Conservation (phyloP, 1,140 invertebrate species). For the Oreohelix idahoensis region DNA sequence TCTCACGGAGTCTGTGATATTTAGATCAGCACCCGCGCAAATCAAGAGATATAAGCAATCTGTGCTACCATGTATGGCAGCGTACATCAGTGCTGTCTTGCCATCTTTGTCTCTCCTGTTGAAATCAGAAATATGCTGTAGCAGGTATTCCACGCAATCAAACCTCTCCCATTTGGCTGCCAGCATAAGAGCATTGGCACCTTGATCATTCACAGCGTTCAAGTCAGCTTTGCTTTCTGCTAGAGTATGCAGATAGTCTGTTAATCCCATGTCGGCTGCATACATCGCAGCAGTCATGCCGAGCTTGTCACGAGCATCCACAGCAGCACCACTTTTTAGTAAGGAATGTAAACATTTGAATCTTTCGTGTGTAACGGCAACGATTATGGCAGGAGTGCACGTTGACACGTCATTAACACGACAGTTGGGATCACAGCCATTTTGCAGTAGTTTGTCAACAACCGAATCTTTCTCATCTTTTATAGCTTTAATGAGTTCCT, state of each 20-base stretch:
- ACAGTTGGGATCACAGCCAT: slow-evolving; percentile 2
- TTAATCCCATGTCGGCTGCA: slow-evolving; percentile 3
- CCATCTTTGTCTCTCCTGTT: slow-evolving; percentile 1
- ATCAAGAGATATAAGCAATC: slow-evolving; percentile 5
- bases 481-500: slow-evolving; percentile 14
- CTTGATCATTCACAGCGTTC: background rate
- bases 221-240: background rate
- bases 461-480: background rate
- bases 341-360: slow-evolving; percentile 7
- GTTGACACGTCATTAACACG: background rate
- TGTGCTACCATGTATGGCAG: background rate
- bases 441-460: background rate
- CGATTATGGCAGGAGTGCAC: background rate
- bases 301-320: background rate
- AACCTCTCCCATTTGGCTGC: background rate
- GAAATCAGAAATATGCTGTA: background rate
- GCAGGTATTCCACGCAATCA: slow-evolving; percentile 7
- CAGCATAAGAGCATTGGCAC: slow-evolving; percentile 14
- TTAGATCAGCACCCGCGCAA: background rate
- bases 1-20: background rate
- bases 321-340: background rate
- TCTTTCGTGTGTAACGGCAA: background rate
- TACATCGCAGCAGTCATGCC: slow-evolving; percentile 26
- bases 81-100: slow-evolving; percentile 20
- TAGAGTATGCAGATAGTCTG: slow-evolving; percentile 2